Evolutionary conservation across 2,797 vertebrate species (phyloP).

Genomic region (Margarornis squamiger): DNA sequence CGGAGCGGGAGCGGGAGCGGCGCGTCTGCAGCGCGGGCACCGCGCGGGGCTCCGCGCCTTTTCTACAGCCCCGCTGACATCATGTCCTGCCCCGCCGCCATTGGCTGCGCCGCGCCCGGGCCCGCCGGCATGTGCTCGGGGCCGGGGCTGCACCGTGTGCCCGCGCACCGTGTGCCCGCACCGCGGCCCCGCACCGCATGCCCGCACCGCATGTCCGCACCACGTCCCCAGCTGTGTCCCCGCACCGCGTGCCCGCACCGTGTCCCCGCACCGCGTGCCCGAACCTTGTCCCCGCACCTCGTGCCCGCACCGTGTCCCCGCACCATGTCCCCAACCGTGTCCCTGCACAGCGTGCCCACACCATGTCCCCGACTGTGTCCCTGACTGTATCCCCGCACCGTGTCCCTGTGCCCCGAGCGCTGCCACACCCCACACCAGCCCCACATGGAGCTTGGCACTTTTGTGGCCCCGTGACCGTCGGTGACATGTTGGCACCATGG

Average conservation of each 20-base stretch:
- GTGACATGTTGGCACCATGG: neutral
- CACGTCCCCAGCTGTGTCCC: too few species aligned
- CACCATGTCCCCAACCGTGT: neutral
- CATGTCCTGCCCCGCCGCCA: conserved; percentile 85
- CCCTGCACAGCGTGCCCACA: too few species aligned
- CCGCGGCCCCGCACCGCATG: too few species aligned
- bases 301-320: too few species aligned
- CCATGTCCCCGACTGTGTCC: too few species aligned
- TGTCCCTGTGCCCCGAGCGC: neutral
- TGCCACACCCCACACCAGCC: neutral
- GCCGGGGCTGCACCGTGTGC: neutral
- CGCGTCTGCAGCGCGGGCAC: conserved; percentile 83
- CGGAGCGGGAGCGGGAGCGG: conserved; percentile 66
- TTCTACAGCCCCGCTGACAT: conserved; percentile 93
- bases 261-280: neutral
- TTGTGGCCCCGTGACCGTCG: neutral
- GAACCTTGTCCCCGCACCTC: too few species aligned
- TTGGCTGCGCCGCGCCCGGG: conserved; percentile 85
- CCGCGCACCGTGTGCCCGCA: too few species aligned
- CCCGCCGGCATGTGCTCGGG: conserved; percentile 74
- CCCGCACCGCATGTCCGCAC: too few species aligned
- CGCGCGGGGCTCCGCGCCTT: conserved; percentile 90
- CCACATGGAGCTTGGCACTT: rapidly evolving
- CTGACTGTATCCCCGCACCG: neutral
- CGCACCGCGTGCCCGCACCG: neutral